Evolutionary conservation across 2,113 vertebrate genomes (phyloP).

Genomic region (Poeciliopsis prolifica): DNA sequence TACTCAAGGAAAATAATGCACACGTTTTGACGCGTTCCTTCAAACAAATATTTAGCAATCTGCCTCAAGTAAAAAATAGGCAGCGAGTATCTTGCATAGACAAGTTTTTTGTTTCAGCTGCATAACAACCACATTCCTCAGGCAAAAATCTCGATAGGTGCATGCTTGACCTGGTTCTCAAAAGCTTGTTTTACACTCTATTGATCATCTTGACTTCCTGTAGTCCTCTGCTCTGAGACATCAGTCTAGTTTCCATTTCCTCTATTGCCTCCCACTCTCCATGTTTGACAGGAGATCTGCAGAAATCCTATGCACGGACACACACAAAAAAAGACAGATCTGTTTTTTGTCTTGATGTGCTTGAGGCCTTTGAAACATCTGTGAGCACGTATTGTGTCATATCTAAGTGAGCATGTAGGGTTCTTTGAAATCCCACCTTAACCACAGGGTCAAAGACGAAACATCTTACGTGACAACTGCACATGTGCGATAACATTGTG

Average conservation of each 20-base stretch:
- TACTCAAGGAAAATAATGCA: slow-evolving; percentile 47
- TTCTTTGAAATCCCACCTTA: slow-evolving; percentile 3
- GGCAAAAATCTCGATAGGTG: slow-evolving; percentile 58
- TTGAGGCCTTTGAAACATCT: slow-evolving; percentile 45
- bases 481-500: slow-evolving; percentile 20
- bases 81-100: slow-evolving; percentile 12
- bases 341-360: slow-evolving; percentile 19
- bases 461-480: slow-evolving; percentile 11
- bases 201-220: slow-evolving; percentile 68
- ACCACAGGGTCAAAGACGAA: slow-evolving; percentile 24
- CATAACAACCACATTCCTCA: slow-evolving; percentile 34
- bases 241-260: slow-evolving; percentile 48
- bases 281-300: slow-evolving; percentile 15
- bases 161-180: slow-evolving; percentile 69
- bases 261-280: neutral
- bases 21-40: slow-evolving; percentile 45
- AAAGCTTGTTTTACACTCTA: slow-evolving; percentile 75
- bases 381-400: slow-evolving; percentile 15
- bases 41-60: slow-evolving; percentile 48
- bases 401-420: slow-evolving; percentile 28
- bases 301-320: slow-evolving; percentile 3
- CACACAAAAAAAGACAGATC: slow-evolving; percentile 1
- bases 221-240: slow-evolving; percentile 28
- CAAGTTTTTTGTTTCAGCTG: neutral
- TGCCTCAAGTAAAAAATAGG: slow-evolving; percentile 48